Evolutionary conservation across 2,797 vertebrate genomes (phyloP), one percentile per base, ranked within the genome.

Genomic region (Sternarchorhynchus goeldii): DNA sequence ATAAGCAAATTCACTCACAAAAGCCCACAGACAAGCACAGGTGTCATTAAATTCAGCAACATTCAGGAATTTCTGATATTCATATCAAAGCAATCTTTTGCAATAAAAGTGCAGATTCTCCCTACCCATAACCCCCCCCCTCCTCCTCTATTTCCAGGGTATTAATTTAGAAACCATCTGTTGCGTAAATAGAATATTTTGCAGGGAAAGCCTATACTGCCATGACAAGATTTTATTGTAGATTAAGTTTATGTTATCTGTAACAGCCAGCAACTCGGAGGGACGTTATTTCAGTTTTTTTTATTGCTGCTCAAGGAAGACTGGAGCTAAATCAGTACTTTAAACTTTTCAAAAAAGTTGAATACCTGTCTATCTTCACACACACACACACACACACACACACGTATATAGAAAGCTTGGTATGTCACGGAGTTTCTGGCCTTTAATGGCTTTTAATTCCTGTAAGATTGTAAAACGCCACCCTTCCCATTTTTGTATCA

Each of bases 391-490:
- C 34, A 36, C 34, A 36, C 34, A 36, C 34, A 36, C 34, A 36
- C 34, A 36, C 34, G 6, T 0, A 36, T 36, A 36, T 36, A 36
- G 4, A 76, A 34, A 73, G 25, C n/a, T 10, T 20, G 34, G 7
- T 67, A 6, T 73, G 73, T 53, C 29, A 59, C 56, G 25, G 25
- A 66, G n/a, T 72, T 56, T 63, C 45, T 68, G 8, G 72, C 12
- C 72, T 72, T 53, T 39, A 82, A 80, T 70, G 59, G 21, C 76
- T 8, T 25, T 59, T 55, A 58, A 21, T 66, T 57, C 29, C 16
- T 16, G 18, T 55, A 55, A 68, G 32, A 67, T 77, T 25, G 25
- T 25, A 25, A 25, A 64, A 66, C 18, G 63, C 10, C 45, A 56
- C 34, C 21, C 1, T 2, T 76, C 56, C 66, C 6, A 2, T 31